These are phyloP conservation scores for Vulpes ferrilata DNA, from an alignment of 2,113 vertebrate genomes.

Conservation along the genomic window DNA sequence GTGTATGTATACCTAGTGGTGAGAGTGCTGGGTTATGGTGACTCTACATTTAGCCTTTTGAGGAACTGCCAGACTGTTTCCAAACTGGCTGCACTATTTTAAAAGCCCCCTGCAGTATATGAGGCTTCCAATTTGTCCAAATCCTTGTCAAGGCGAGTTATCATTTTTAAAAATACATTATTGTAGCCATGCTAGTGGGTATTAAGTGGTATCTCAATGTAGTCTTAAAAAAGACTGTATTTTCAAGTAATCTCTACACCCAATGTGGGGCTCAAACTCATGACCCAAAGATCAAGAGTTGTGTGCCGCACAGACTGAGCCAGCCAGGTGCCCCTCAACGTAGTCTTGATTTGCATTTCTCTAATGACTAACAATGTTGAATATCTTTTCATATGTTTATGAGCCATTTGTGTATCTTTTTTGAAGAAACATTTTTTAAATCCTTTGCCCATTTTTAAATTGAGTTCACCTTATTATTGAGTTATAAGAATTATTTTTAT, in stretches of 20 bases:
- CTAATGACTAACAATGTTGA: background rate
- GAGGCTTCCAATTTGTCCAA: conserved; percentile 7
- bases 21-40: background rate
- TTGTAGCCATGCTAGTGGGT: background rate
- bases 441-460: background rate
- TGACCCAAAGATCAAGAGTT: background rate
- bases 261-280: background rate
- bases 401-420: background rate
- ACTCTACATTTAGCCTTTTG: conserved; percentile 46
- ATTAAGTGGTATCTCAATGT: background rate
- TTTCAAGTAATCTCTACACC: background rate
- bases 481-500: background rate
- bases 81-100: conserved; percentile 24
- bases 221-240: background rate
- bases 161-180: background rate
- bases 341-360: background rate
- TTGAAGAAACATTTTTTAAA: conserved; percentile 47
- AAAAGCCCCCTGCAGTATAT: background rate
- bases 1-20: conserved; percentile 17
- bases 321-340: background rate
- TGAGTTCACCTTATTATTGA: background rate
- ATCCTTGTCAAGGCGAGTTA: background rate
- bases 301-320: background rate
- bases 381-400: background rate
- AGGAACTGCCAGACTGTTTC: background rate